A percentile compares a stretch with the other conserved stretches of the same genome.
These are phyloP conservation scores for Semnopithecus entellus DNA, from an alignment of 2,113 vertebrate species.

Conservation along the genomic window DNA sequence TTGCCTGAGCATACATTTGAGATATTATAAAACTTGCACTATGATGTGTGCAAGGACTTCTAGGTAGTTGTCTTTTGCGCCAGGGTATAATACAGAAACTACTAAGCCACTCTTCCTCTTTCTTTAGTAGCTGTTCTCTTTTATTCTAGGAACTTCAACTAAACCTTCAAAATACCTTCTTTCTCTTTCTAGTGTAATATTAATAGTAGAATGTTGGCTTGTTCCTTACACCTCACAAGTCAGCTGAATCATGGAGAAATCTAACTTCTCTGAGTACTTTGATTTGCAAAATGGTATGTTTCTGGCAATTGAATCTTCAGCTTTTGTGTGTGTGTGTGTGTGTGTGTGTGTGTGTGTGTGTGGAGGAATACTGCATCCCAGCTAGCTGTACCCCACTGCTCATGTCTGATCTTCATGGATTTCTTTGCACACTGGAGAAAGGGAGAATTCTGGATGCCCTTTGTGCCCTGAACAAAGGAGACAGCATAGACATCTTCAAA, in stretches of 20 bases:
- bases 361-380: neutral
- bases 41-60: neutral
- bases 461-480: slow-evolving; percentile 57
- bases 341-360: neutral
- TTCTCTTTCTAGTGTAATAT: neutral
- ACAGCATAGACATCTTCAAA: slow-evolving; percentile 47
- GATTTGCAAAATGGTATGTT: slow-evolving; percentile 22
- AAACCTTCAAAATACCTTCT: neutral
- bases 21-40: neutral
- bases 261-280: slow-evolving; percentile 22
- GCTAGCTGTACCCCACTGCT: neutral
- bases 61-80: neutral
- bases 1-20: neutral
- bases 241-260: neutral
- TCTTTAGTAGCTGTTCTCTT: neutral
- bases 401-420: slow-evolving; percentile 52
- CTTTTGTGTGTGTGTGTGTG: neutral
- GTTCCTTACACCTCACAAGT: neutral
- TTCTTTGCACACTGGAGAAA: neutral
- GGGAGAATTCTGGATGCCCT: neutral
- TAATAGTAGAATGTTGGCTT: neutral
- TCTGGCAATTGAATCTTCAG: neutral
- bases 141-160: neutral
- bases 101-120: neutral
- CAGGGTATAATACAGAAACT: neutral